Percentiles rank a stretch among this genome's conserved stretches.
Conservation (phyloP, 1,140 invertebrate genomes). For the Stenopsyche tienmushanensis region DNA sequence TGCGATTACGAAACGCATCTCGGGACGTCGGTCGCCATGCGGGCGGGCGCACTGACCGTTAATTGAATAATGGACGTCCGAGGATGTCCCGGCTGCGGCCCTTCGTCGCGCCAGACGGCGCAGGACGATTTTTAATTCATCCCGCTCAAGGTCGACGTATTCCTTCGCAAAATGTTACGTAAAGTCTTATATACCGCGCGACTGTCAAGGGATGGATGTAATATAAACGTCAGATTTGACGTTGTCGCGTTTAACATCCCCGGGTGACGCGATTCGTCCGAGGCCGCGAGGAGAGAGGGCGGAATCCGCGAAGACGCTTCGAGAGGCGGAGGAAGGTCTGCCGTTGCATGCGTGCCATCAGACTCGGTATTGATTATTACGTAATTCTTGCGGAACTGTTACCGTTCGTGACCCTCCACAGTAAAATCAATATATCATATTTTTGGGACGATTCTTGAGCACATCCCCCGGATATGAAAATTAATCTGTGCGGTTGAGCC, state of each 20-base stretch:
- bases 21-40: neutral
- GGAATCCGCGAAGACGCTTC: neutral
- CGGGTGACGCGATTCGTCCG: neutral
- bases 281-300: neutral
- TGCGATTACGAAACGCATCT: neutral
- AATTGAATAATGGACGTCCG: neutral
- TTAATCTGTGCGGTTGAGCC: too few relatives aligned
- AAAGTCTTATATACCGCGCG: too few relatives aligned
- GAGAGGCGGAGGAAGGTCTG: neutral
- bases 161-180: neutral
- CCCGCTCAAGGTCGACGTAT: neutral
- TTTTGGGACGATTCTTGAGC: neutral
- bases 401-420: conserved; percentile 20
- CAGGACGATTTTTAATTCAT: neutral
- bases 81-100: neutral
- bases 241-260: too few relatives aligned
- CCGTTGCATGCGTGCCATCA: neutral
- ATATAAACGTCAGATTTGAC: neutral
- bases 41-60: neutral
- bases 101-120: neutral
- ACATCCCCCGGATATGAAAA: neutral
- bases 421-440: conserved; percentile 12
- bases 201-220: neutral
- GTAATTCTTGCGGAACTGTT: conserved; percentile 26
- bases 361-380: conserved; percentile 21